These are phyloP conservation scores for Drosophila maculinotata DNA, from an alignment of 2,888 invertebrate genomes.

Conservation along the genomic window DNA sequence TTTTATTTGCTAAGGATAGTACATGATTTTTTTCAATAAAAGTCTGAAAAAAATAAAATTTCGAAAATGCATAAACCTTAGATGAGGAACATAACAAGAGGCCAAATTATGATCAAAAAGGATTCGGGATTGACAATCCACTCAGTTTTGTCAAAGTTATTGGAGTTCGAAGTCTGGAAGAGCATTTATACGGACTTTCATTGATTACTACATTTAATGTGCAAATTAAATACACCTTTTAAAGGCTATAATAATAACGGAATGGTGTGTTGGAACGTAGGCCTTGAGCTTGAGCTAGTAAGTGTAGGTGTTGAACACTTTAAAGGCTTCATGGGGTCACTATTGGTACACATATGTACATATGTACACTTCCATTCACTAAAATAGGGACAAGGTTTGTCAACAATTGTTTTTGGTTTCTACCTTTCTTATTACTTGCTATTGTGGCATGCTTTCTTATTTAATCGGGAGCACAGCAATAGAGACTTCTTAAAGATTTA, in stretches of 20 bases:
- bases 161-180: too few relatives aligned
- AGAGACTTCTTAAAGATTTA: too few relatives aligned
- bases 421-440: not conserved
- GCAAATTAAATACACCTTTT: too few relatives aligned
- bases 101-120: not conserved
- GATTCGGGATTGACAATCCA: too few relatives aligned
- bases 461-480: not conserved
- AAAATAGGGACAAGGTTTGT: not conserved
- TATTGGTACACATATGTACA: not conserved
- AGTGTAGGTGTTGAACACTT: not conserved
- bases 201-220: too few relatives aligned
- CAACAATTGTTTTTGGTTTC: not conserved
- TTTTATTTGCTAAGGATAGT: too few relatives aligned
- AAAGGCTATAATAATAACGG: not conserved
- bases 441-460: not conserved
- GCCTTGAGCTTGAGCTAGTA: not conserved
- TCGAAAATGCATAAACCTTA: too few relatives aligned
- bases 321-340: not conserved
- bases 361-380: not conserved
- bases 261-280: not conserved
- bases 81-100: not conserved
- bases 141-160: too few relatives aligned
- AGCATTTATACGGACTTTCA: too few relatives aligned
- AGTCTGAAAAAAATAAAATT: too few relatives aligned
- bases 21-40: too few relatives aligned